phyloP scores from a whole-genome alignment of 2,113 vertebrate species.

The Athene cunicularia region DNA sequence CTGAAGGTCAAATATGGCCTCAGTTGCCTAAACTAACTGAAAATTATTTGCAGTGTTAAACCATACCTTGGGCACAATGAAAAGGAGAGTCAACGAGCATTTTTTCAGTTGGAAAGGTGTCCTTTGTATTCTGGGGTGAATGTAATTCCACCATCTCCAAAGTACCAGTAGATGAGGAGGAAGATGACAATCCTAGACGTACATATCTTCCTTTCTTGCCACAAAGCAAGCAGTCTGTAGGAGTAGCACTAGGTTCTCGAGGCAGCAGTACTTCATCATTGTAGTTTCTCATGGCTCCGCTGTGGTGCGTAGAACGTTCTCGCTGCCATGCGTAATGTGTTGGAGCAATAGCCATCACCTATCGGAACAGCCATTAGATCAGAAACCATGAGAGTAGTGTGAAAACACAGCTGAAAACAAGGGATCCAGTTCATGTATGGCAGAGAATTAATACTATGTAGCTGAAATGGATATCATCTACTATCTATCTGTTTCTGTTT shows the following conservation, averaged over 20 bases:
- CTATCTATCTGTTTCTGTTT: background rate
- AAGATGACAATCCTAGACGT: constrained; percentile 71
- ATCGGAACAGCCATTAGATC: background rate
- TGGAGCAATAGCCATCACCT: constrained; percentile 96
- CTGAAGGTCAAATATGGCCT: background rate
- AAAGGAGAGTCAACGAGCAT: constrained; percentile 28
- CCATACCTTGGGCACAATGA: constrained; percentile 65
- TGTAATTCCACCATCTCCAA: constrained; percentile 45
- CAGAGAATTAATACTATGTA: background rate
- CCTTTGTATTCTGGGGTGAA: constrained; percentile 16
- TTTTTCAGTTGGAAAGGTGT: constrained; percentile 19
- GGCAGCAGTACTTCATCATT: constrained; percentile 65
- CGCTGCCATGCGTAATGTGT: constrained; percentile 90
- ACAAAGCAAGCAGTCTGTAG: constrained; percentile 82
- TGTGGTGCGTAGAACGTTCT: constrained; percentile 85
- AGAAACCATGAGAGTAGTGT: background rate
- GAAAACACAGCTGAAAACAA: background rate
- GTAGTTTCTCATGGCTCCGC: constrained; percentile 86
- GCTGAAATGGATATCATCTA: background rate
- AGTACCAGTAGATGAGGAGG: constrained; percentile 69
- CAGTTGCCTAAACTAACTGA: background rate
- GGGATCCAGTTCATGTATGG: background rate
- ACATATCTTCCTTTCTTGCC: constrained; percentile 75
- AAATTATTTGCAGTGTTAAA: background rate
- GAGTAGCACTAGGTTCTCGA: constrained; percentile 82